Evolutionary conservation across 2,113 vertebrate genomes (phyloP), one percentile per base, ranked within the genome.

Genomic region (Oncorhynchus clarkii): DNA sequence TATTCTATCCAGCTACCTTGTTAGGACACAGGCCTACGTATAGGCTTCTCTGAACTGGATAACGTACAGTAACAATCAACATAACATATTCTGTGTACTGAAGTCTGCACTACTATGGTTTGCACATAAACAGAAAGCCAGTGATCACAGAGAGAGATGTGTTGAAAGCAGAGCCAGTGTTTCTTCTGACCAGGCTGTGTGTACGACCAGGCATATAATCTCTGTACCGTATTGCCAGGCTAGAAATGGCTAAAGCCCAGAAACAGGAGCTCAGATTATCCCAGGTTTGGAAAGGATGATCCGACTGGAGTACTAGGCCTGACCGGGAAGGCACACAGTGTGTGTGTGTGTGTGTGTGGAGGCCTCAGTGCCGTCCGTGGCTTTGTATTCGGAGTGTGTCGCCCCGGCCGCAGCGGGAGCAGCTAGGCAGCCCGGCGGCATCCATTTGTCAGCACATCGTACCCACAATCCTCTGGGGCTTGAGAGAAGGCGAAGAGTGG

Each of bases 401-500:
- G 7, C 14, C 39, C 62, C 2, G 26, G 45, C 73, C 66, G 62
- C 73, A 45, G 59, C 45, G 73, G 73, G 73, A 75, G 22, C 45
- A 27, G 64, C 67, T 67, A 67, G 64, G 62, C 73, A 54, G 65
- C 26, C 51, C 73, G n/a, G 22, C 45, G 16, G 64, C 24, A 75
- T 67, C 45, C 26, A 54, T 49, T 67, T 66, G 70, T 71, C 59
- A 54, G 75, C 75, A 12, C 59, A 20, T 71, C 76, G 24, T 45
- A 51, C 70, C 31, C 49, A 29, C 24, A 20, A 20, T n/a, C 57
- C 11, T 22, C 76, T 66, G 71, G 51, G 51, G 51, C 51, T 54
- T 14, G 3, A 54, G 51, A 76, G 64, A 83, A 60, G 66, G 70
- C 48, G 29, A 22, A 74, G 31, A 34, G 71, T 72, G 34, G 49